Base-by-base conservation (phyloP, 2,888 invertebrate genomes). In the Zaprionus bogoriensis region DNA sequence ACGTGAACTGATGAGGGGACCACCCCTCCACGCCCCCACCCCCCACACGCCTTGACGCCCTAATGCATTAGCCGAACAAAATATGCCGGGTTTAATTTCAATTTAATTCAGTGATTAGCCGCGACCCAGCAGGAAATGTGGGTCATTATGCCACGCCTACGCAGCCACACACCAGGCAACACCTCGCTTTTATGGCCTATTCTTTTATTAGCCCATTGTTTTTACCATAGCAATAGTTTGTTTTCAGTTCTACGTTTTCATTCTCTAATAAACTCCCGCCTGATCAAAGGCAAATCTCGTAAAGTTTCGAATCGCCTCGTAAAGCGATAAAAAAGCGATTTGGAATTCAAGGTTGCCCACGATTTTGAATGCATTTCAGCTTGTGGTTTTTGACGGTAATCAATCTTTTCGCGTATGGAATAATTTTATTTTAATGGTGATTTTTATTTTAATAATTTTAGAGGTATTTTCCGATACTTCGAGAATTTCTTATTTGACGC, bases 71-170 rank as follows among this genome's bases (percentile, higher is more conserved):
- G 42, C 50, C 66, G 52, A 67, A 28, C 44, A 12, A 3, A 39
- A 27, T 17, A 9, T 20, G 39, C 20, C 27, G 82, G 61, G 68
- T 81, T 78, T 54, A 51, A 70, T 84, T 81, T 78, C 76, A 69
- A 69, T 84, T 81, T 66, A 67, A 78, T 74, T 62, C 46, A 61
- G n/a, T 22, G 69, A 53, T 72, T 74, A 54, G 52, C 62, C 27
- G 23, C 52, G n/a, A 27, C 27, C 27, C 32, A 60, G 64, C 67
- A 71, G 71, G 70, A 84, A 69, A 64, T 74, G 64, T 64, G 67
- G 63, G 64, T 62, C 70, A 50, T 74, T 46, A 55, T 57, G 44
- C 38, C 53, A 42, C 52, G 25, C 58, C 47, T 38, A 22, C 36
- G 3, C 22, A 10, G 20, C 44, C 50, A 38, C 30, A 38, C 55